A percentile compares a stretch with the other conserved stretches of the same genome.
Conservation (phyloP, 2,113 vertebrate species). For the Austrofundulus limnaeus region DNA sequence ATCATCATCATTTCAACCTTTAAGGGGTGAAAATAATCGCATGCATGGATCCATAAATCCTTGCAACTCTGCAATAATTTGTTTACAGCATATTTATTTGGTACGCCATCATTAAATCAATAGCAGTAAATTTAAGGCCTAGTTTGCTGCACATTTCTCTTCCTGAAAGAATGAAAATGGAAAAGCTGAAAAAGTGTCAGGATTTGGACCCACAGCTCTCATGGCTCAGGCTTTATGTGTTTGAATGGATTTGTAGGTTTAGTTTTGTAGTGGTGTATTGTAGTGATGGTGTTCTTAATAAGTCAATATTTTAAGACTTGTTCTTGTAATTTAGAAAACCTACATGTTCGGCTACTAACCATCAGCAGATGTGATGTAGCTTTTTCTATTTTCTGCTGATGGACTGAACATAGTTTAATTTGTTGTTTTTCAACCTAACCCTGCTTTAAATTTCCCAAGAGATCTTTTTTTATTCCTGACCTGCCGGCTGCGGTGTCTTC, state of each 20-base stretch:
- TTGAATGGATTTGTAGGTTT: slow-evolving; percentile 9
- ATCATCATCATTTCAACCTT: slow-evolving; percentile 68
- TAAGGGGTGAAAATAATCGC: slow-evolving; percentile 67
- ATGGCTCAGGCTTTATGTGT: slow-evolving; percentile 7
- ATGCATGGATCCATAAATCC: slow-evolving; percentile 68
- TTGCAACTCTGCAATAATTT: slow-evolving; percentile 67
- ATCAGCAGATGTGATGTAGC: too few relatives aligned
- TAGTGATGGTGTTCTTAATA: slow-evolving; percentile 45
- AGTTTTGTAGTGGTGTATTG: slow-evolving; percentile 24
- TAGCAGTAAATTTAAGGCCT: slow-evolving; percentile 49
- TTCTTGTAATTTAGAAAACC: too few relatives aligned
- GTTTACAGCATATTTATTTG: slow-evolving; percentile 67
- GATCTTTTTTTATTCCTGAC: too few relatives aligned
- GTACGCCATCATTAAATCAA: slow-evolving; percentile 60
- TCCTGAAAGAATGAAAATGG: not conserved
- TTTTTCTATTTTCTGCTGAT: too few relatives aligned
- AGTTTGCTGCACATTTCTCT: slow-evolving; percentile 35
- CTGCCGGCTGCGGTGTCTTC: too few relatives aligned
- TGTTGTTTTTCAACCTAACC: too few relatives aligned
- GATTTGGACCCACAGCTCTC: not conserved
- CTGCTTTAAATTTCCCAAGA: too few relatives aligned
- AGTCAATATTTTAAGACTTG: slow-evolving; percentile 6
- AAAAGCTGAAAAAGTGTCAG: not conserved
- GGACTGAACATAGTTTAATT: too few relatives aligned
- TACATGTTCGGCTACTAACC: too few relatives aligned